These are phyloP conservation scores for Pentamera pediparva DNA, from an alignment of 53 echinoderm and acorn worm species.

Conservation along the genomic window DNA sequence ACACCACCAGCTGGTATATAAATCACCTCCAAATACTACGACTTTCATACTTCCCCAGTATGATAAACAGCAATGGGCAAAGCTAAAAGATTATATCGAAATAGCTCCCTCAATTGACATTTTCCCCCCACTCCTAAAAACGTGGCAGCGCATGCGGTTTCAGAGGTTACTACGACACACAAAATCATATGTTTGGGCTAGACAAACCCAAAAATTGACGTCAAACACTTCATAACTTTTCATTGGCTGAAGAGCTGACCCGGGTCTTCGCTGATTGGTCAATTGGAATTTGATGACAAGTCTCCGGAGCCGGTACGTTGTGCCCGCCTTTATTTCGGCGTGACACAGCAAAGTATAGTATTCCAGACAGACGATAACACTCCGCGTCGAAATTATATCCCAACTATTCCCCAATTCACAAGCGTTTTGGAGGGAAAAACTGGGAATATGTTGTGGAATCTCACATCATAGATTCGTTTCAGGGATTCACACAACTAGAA, in stretches of 20 bases:
- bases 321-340: background rate
- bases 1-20: no score
- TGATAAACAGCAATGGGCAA: no score
- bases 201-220: conserved; percentile 11
- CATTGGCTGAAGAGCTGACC: background rate
- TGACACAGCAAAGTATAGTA: conserved; percentile 21
- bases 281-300: conserved; percentile 29
- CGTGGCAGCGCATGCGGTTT: no score
- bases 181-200: no score
- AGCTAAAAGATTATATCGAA: no score
- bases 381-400: conserved; percentile 31
- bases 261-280: background rate
- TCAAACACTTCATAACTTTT: conserved; percentile 5
- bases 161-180: no score
- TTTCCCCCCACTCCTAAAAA: no score
- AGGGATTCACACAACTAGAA: background rate
- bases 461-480: background rate
- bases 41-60: no score
- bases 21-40: no score
- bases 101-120: no score
- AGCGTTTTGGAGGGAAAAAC: background rate
- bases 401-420: background rate
- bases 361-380: conserved; percentile 6
- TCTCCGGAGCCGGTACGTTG: background rate
- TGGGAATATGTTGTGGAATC: background rate